These are phyloP conservation scores for Melanargia galathea DNA, from an alignment of 2,888 invertebrate species.

Conservation along the genomic window DNA sequence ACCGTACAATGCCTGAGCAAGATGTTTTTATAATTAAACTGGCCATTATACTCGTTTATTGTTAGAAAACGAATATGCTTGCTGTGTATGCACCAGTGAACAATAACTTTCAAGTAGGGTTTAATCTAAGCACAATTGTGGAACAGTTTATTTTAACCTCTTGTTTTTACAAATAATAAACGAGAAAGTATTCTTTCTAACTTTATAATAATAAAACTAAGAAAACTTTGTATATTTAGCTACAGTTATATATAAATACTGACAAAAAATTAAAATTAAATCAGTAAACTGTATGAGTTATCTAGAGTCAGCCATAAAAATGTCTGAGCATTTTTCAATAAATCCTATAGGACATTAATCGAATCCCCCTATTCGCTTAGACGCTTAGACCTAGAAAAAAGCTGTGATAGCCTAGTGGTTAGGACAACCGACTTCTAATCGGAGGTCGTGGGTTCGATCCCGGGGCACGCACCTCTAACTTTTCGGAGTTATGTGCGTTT, in stretches of 20 bases:
- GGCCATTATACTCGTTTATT: constrained; percentile 21
- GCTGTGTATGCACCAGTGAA: constrained; percentile 13
- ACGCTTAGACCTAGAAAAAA: too few relatives aligned
- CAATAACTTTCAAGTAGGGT: constrained; percentile 16
- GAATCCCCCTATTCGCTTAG: too few relatives aligned
- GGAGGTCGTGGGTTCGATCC: too few relatives aligned
- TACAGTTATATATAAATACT: not conserved
- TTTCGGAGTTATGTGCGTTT: too few relatives aligned
- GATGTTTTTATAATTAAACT: constrained; percentile 21
- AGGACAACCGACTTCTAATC: too few relatives aligned
- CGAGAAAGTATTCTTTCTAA: not conserved
- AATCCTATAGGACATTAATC: not conserved
- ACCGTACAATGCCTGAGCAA: not conserved
- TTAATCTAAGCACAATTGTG: constrained; percentile 14
- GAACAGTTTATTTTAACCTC: constrained; percentile 16
- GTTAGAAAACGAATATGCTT: constrained; percentile 21
- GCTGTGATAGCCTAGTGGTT: too few relatives aligned
- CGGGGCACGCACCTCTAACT: too few relatives aligned
- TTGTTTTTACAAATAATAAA: not conserved
- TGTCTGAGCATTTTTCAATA: constrained; percentile 1
- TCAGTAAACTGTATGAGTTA: not conserved
- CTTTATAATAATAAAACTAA: not conserved
- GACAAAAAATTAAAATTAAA: too few relatives aligned
- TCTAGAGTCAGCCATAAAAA: not conserved
- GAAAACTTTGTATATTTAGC: too few relatives aligned